These are phyloP conservation scores for Chloromyia formosa DNA, from an alignment of 2,888 invertebrate species.

Conservation along the genomic window DNA sequence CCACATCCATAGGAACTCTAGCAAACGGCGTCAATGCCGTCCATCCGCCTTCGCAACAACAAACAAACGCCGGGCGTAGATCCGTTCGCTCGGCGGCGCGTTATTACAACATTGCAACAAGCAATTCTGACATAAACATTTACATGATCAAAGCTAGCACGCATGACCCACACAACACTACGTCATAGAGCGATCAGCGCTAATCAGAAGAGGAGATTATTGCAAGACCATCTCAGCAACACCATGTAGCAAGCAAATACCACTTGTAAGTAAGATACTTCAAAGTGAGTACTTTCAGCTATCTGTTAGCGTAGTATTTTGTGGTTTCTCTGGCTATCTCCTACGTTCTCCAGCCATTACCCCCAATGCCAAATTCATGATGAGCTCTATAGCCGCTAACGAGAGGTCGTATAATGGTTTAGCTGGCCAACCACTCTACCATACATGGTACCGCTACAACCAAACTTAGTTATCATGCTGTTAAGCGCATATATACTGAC, in stretches of 20 bases:
- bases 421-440: not conserved
- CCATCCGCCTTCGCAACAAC: too few species aligned
- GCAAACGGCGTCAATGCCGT: too few species aligned
- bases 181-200: not conserved
- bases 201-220: not conserved
- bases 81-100: too few species aligned
- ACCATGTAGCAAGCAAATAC: not conserved
- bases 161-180: not conserved
- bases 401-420: not conserved
- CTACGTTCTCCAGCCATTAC: slow-evolving; percentile 25
- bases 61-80: too few species aligned
- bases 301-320: not conserved
- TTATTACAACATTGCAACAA: too few species aligned
- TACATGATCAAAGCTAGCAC: too few species aligned
- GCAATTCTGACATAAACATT: too few species aligned
- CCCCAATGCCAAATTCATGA: not conserved
- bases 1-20: too few species aligned
- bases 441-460: not conserved
- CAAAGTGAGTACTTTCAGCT: not conserved
- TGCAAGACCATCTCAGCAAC: not conserved
- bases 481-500: not conserved
- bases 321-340: slow-evolving; percentile 4
- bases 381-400: slow-evolving; percentile 7
- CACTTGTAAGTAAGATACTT: not conserved
- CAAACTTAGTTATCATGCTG: slow-evolving; percentile 11